Evolutionary conservation across 2,888 invertebrate species (phyloP).

Genomic region (Smittia aterrima): DNA sequence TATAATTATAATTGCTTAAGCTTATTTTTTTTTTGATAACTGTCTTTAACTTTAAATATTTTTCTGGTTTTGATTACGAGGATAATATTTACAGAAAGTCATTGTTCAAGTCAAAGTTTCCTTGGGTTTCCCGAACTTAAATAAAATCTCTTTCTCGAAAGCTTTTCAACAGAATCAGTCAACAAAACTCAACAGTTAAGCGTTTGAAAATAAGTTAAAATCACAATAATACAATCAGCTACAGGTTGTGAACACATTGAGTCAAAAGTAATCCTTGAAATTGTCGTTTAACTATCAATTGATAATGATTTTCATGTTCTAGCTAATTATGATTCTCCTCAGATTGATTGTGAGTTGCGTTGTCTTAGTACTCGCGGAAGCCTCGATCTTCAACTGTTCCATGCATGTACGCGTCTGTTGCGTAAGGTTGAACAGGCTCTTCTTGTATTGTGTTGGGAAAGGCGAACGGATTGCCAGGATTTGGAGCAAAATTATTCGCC

Average conservation of each 20-base stretch:
- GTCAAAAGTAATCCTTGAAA: not conserved
- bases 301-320: conserved; percentile 35
- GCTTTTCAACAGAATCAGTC: not conserved
- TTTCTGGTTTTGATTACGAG: not conserved
- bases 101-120: not conserved
- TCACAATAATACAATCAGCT: too few relatives aligned
- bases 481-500: not conserved
- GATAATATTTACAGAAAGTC: not conserved
- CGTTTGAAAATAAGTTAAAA: not conserved
- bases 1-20: not conserved
- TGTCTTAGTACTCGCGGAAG: conserved; percentile 47
- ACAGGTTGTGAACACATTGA: too few relatives aligned
- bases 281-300: not conserved
- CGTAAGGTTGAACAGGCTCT: conserved; percentile 65
- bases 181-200: not conserved
- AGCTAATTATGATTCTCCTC: conserved; percentile 31
- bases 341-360: not conserved
- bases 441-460: conserved; percentile 56
- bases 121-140: not conserved
- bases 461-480: conserved; percentile 55
- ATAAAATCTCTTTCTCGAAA: not conserved
- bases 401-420: conserved; percentile 60
- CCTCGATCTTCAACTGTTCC: conserved; percentile 55
- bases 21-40: not conserved
- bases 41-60: not conserved